These are phyloP conservation scores for Arizona elegans DNA, from an alignment of 2,113 vertebrate genomes.

Conservation along the genomic window DNA sequence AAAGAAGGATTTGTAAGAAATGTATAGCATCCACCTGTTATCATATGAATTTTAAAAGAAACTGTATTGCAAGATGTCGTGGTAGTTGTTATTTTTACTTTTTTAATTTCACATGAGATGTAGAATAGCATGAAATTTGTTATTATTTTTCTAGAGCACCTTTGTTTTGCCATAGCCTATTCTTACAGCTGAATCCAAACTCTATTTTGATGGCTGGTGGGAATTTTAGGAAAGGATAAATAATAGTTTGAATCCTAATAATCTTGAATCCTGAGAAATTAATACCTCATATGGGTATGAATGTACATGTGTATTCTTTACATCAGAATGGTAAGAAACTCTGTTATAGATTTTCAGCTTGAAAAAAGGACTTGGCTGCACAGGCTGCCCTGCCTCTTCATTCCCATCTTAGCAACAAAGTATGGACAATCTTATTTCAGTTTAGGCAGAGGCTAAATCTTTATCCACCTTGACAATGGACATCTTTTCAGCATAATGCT, in stretches of 20 bases:
- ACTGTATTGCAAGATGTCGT: background rate
- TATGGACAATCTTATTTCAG: background rate
- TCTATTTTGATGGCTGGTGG: background rate
- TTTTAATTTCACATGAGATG: background rate
- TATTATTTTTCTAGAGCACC: background rate
- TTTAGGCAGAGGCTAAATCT: background rate
- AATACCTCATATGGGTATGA: background rate
- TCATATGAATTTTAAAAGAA: background rate
- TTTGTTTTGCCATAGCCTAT: background rate
- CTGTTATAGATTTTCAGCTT: background rate
- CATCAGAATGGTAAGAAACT: background rate
- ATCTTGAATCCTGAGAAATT: background rate
- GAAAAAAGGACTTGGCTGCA: background rate
- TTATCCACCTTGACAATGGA: background rate
- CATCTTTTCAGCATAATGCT: background rate
- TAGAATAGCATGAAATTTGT: background rate
- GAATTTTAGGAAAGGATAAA: background rate
- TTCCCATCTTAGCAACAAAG: background rate
- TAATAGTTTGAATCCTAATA: background rate
- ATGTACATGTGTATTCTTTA: background rate
- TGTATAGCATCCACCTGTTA: background rate
- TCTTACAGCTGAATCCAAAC: background rate
- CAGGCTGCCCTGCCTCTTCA: background rate
- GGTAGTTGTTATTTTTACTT: background rate
- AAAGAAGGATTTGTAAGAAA: background rate